Evolutionary conservation across 2,113 vertebrate genomes (phyloP), one percentile per base, ranked within the genome.

Genomic region (Hyperopisus bebe): DNA sequence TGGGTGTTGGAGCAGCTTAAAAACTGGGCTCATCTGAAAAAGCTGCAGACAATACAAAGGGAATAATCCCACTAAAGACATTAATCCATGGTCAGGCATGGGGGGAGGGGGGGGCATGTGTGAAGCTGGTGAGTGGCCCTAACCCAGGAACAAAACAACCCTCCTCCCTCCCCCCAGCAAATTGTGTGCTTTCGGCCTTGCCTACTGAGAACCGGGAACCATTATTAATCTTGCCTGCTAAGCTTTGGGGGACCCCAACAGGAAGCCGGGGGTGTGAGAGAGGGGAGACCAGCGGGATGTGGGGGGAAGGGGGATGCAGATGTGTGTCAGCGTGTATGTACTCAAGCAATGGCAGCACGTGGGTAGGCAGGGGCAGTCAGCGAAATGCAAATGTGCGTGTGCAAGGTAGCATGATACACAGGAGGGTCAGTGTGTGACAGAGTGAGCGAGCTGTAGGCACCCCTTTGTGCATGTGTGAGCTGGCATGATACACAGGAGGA

Each of bases 11-110:
- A 86, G 46, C 58, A 51, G 8, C 89, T 58, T 90, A 84, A 87
- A 85, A 86, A 90, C 86, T 90, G 58, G 55, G 84, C 24, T 86
- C 66, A 66, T 90, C 89, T 90, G 58, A 90, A 87, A 85, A 86
- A 35, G 27, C 27, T 62, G 55, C 10, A 31, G 89, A 62, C 89
- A 50, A 70, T 48, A 90, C 48, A 87, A 90, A 90, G 85, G 44
- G 47, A 85, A 44, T 90, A 90, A 90, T 70, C 46, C 44, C n/a
- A 58, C 83, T 66, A 47, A 87, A 58, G 50, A 70, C 83, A 90
- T 87, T 86, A 86, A 90, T 90, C 89, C 84, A 66, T 50, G 58
- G 66, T 84, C 89, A 39, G 58, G 53, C 48, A 44, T 10, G n/a
- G 39, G 80, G 53, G 89, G n/a, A n/a, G 24, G 85, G 82, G 82